Conservation (phyloP, 2,797 vertebrate genomes). For the Vespertilio murinus region DNA sequence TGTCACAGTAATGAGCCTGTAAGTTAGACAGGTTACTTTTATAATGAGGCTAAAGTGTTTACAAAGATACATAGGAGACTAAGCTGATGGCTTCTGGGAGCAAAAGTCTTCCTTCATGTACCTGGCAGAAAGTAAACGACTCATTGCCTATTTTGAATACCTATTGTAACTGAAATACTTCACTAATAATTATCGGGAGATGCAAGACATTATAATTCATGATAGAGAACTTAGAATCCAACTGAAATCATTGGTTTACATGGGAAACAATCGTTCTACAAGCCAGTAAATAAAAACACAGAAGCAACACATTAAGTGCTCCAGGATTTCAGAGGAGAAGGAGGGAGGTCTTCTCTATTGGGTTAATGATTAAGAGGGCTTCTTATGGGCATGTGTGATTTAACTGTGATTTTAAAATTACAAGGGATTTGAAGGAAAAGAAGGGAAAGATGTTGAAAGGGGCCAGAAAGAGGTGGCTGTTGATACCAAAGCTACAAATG, state of each 20-base stretch:
- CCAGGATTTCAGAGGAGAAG: neutral
- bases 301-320: neutral
- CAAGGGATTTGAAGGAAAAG: neutral
- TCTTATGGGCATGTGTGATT: neutral
- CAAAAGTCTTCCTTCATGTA: neutral
- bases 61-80: neutral
- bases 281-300: neutral
- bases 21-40: neutral
- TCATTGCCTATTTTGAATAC: neutral
- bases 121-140: neutral
- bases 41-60: neutral
- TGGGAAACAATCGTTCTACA: neutral
- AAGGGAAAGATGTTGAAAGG: neutral
- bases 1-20: neutral
- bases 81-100: neutral
- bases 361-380: neutral
- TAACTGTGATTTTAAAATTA: neutral
- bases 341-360: neutral
- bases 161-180: neutral
- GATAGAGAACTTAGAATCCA: neutral
- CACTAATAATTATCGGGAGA: neutral
- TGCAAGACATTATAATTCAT: neutral
- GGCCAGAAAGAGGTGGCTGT: neutral
- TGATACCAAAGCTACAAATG: neutral
- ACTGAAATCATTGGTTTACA: neutral